A percentile compares a stretch with the other conserved stretches of the same genome.
Conservation (phyloP, 2,113 vertebrate genomes). For the Datnioides undecimradiatus region DNA sequence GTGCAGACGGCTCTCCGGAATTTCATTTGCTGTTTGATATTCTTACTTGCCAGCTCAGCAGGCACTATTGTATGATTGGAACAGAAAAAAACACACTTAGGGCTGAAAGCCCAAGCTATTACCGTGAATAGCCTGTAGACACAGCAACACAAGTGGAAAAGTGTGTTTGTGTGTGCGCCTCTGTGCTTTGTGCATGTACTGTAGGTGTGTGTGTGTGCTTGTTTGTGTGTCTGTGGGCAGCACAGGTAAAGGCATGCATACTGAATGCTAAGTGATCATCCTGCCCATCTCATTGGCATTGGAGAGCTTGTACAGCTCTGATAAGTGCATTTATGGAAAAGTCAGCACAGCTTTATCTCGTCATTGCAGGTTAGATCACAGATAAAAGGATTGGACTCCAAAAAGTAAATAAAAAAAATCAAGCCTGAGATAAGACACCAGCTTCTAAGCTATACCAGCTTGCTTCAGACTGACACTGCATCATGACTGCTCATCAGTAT, state of each 20-base stretch:
- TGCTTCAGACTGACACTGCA: slow-evolving; percentile 52
- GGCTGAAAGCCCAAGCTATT: slow-evolving; percentile 76
- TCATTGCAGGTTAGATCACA: slow-evolving; percentile 83
- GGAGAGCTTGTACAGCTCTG: slow-evolving; percentile 77
- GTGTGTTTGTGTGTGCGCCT: slow-evolving; percentile 53
- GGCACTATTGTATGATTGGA: slow-evolving; percentile 78
- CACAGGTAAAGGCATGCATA: slow-evolving; percentile 67
- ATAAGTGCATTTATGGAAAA: slow-evolving; percentile 86
- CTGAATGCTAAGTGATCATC: slow-evolving; percentile 77
- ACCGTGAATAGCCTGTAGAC: slow-evolving; percentile 75
- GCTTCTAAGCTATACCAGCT: slow-evolving; percentile 51
- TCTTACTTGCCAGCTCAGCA: slow-evolving; percentile 81
- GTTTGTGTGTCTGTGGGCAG: slow-evolving; percentile 54
- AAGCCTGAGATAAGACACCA: slow-evolving; percentile 63
- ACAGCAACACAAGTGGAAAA: slow-evolving; percentile 64
- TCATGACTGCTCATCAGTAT: slow-evolving; percentile 58
- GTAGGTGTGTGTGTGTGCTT: slow-evolving; percentile 39
- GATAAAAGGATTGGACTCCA: slow-evolving; percentile 78
- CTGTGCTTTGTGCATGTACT: slow-evolving; percentile 41
- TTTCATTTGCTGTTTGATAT: slow-evolving; percentile 85
- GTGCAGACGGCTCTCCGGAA: slow-evolving; percentile 77
- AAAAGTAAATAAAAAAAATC: slow-evolving; percentile 72
- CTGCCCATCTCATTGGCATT: slow-evolving; percentile 78
- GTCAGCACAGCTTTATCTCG: slow-evolving; percentile 82
- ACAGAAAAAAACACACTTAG: slow-evolving; percentile 71